A percentile compares a stretch with the other conserved stretches of the same genome.
phyloP scores from a whole-genome alignment of 2,888 invertebrate species.

The Cryptus viduatorius region DNA sequence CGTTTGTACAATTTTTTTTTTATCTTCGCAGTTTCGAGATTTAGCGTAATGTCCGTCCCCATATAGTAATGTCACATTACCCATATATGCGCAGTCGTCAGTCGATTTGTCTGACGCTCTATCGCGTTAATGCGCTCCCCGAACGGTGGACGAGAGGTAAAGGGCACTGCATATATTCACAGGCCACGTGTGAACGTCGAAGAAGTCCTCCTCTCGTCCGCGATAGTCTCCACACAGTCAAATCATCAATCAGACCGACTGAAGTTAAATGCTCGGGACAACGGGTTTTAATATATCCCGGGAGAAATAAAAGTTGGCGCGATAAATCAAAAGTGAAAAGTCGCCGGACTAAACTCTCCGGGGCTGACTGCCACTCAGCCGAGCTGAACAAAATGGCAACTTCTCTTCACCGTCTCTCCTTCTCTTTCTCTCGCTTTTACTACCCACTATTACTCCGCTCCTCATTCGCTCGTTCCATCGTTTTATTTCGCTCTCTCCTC shows the following conservation, averaged over 20 bases:
- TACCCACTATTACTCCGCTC: slow-evolving; percentile 52
- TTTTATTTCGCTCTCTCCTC: slow-evolving; percentile 23
- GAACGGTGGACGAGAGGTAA: slow-evolving; percentile 6
- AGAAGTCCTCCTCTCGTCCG: slow-evolving; percentile 13
- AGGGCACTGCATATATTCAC: not conserved
- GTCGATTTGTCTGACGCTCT: slow-evolving; percentile 42
- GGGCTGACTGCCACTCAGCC: slow-evolving; percentile 77
- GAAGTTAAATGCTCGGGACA: slow-evolving; percentile 84
- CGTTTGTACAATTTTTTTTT: not conserved
- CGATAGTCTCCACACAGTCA: slow-evolving; percentile 70
- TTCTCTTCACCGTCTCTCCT: slow-evolving; percentile 66
- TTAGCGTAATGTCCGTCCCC: not conserved
- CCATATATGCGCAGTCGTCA: not conserved
- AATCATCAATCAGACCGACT: slow-evolving; percentile 83
- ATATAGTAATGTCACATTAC: not conserved
- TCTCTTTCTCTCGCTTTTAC: slow-evolving; percentile 37
- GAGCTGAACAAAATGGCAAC: slow-evolving; percentile 76
- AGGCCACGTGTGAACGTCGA: not conserved
- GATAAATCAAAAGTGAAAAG: slow-evolving; percentile 85
- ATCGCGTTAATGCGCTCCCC: slow-evolving; percentile 16
- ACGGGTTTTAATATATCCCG: slow-evolving; percentile 84
- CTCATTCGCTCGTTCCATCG: slow-evolving; percentile 53
- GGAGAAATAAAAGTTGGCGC: slow-evolving; percentile 84
- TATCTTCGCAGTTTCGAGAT: not conserved
- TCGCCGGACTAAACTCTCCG: slow-evolving; percentile 78